These are phyloP conservation scores for Tetrax tetrax DNA, from an alignment of 2,113 vertebrate species.

Conservation along the genomic window DNA sequence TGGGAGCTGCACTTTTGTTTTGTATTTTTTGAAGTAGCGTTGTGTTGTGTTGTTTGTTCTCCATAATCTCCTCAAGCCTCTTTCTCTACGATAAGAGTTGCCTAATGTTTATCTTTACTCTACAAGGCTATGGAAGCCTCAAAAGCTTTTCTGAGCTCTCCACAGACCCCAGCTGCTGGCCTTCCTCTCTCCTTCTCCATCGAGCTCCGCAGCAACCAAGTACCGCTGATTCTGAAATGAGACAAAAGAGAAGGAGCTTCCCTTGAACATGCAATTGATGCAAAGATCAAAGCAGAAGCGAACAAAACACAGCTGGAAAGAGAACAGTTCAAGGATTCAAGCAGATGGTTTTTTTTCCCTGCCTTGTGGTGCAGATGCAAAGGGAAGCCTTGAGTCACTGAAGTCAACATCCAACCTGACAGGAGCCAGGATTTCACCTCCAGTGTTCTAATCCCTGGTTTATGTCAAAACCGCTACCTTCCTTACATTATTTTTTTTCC, in stretches of 20 bases:
- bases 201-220: fast-evolving
- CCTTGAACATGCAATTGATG: not conserved
- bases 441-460: not conserved
- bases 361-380: not conserved
- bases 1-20: fast-evolving
- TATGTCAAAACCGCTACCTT: not conserved
- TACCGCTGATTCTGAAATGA: not conserved
- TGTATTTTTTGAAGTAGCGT: not conserved
- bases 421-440: not conserved
- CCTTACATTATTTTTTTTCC: not conserved
- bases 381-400: not conserved
- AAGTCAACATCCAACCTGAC: not conserved
- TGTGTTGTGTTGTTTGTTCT: not conserved
- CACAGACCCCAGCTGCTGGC: fast-evolving
- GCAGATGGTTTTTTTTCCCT: not conserved
- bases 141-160: not conserved
- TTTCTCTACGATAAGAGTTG: not conserved
- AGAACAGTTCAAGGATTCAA: not conserved
- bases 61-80: not conserved
- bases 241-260: not conserved
- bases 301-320: conserved; percentile 12
- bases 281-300: conserved; percentile 15
- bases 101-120: not conserved
- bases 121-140: not conserved
- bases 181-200: not conserved